Percentiles rank a stretch among this genome's conserved stretches.
Conservation (phyloP, 2,888 invertebrate genomes). For the Penaeus monodon region DNA sequence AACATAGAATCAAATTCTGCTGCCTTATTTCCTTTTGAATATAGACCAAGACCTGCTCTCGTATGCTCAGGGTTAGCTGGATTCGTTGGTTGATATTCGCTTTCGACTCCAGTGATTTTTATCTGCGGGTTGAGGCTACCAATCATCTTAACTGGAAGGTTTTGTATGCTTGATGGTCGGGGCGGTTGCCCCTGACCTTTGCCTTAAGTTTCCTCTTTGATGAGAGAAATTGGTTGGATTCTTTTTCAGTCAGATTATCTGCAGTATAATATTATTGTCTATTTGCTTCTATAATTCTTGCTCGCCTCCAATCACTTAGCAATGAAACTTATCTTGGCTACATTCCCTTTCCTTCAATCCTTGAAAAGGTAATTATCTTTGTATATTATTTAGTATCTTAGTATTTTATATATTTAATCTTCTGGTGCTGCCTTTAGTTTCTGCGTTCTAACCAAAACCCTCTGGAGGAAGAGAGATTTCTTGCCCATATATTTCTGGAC, state of each 20-base stretch:
- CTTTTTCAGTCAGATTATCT: conserved; percentile 34
- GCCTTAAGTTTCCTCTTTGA: conserved; percentile 19
- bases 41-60: conserved; percentile 20
- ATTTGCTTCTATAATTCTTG: no score
- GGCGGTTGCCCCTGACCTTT: conserved; percentile 20
- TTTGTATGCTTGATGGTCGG: conserved; percentile 8
- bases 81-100: conserved; percentile 41
- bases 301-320: no score
- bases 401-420: no score
- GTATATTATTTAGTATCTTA: no score
- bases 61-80: conserved; percentile 39
- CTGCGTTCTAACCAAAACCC: no score
- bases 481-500: no score
- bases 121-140: conserved; percentile 36
- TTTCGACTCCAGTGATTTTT: conserved; percentile 27
- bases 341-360: no score
- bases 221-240: neutral
- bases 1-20: conserved; percentile 44
- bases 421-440: no score
- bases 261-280: no score
- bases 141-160: neutral
- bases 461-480: no score
- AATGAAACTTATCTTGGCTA: no score
- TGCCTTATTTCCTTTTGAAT: conserved; percentile 4
- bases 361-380: no score